Evolutionary conservation across 2,113 vertebrate genomes (phyloP), one percentile per base, ranked within the genome.

Genomic region (Cinclus cinclus): DNA sequence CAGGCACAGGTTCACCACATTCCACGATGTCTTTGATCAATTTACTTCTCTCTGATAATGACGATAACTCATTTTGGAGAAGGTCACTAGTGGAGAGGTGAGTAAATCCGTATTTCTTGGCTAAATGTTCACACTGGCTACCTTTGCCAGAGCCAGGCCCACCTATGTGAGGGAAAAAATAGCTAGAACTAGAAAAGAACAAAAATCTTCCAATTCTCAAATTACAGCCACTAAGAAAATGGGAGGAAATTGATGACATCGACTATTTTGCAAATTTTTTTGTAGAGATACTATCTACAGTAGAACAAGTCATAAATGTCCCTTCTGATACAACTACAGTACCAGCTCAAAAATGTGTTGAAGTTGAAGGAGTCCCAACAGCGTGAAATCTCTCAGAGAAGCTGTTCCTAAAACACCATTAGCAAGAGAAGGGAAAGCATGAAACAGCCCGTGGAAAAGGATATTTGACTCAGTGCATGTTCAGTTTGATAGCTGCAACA

Each of bases 91-190:
- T 75, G 1, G 98, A 98, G 64, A 99, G 92, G 9, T 97, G 95
- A 31, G 96, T 98, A 83, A 99, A 97, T 71, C 98, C 98, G 0
- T 99, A 99, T 91, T 98, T 97, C 93, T 98, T 98, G 91, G 98
- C 98, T 94, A 99, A 96, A 95, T 98, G 98, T 97, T 98, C 97
- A 28, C 98, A 98, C 35, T 99, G 99, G 31, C 98, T 98, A 37
- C 98, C 94, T 98, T 99, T 99, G 63, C 99, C 99, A 49, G 99
- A 99, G 70, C 98, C 98, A 2, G 99, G 99, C 16, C 99, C 99
- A 89, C 99, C 99, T 99, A 89, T 33, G 63, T 65, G 60, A 92
- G 59, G 41, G 63, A 59, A 83, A 77, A 83, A 20, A 86, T 23
- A 77, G 22, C 23, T 10, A 77, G 52, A 91, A 94, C 95, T 88